These are phyloP conservation scores for Ectemnius lituratus DNA, from an alignment of 2,888 invertebrate genomes.

Conservation along the genomic window DNA sequence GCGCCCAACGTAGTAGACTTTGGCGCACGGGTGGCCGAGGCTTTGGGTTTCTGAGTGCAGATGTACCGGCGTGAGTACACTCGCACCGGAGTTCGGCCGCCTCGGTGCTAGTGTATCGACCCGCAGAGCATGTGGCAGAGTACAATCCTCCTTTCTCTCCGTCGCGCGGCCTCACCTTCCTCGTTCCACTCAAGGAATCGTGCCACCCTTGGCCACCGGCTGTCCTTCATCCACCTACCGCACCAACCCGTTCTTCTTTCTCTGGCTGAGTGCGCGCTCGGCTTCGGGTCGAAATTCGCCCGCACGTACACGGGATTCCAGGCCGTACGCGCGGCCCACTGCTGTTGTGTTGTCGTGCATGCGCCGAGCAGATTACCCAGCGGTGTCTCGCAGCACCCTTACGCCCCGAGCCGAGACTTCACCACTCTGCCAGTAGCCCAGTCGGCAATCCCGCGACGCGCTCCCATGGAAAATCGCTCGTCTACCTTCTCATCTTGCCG, in stretches of 20 bases:
- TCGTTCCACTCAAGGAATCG: conserved; percentile 23
- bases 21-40: not conserved
- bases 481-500: not conserved
- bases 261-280: not conserved
- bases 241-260: conserved; percentile 16
- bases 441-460: not conserved
- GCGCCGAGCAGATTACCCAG: conserved; percentile 49
- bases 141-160: conserved; percentile 52
- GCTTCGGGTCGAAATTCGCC: conserved; percentile 39
- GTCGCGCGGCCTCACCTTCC: conserved; percentile 27
- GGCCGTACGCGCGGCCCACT: conserved; percentile 16
- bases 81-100: conserved; percentile 51
- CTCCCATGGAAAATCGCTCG: not conserved
- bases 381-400: conserved; percentile 19
- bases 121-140: conserved; percentile 55
- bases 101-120: conserved; percentile 72
- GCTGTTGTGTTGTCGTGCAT: conserved; percentile 45
- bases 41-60: conserved; percentile 54
- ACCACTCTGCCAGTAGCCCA: not conserved
- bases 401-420: conserved; percentile 27
- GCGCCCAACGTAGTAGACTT: no score
- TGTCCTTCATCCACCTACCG: conserved; percentile 33
- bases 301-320: conserved; percentile 43
- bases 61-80: conserved; percentile 59
- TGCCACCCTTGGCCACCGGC: conserved; percentile 18